A percentile compares a stretch with the other conserved stretches of the same genome.
Evolutionary conservation across 2,888 invertebrate species (phyloP).

Genomic region (Plagodis pulveraria): DNA sequence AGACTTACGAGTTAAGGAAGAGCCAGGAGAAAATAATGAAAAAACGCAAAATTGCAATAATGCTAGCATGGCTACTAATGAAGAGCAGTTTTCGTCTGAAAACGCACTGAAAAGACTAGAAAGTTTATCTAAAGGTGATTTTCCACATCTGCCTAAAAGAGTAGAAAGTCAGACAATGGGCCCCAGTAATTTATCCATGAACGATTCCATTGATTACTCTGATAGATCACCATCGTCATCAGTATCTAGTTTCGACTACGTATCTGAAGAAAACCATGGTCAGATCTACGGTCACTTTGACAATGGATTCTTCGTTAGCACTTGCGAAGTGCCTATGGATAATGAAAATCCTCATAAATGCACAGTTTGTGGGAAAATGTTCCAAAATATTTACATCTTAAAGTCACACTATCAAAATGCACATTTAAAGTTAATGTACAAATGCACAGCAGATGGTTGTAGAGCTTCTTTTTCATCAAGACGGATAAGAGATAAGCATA

Average conservation of each 20-base stretch:
- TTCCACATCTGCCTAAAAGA: constrained; percentile 79
- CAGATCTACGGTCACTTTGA: constrained; percentile 90
- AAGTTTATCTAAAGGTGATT: constrained; percentile 91
- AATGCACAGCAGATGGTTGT: constrained; percentile 97
- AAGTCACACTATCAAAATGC: constrained; percentile 98
- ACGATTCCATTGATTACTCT: constrained; percentile 70
- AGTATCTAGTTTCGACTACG: constrained; percentile 84
- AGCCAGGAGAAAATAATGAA: constrained; percentile 65
- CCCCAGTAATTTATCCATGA: constrained; percentile 69
- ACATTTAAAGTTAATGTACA: constrained; percentile 97
- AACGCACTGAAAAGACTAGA: constrained; percentile 91
- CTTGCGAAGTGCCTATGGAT: constrained; percentile 94
- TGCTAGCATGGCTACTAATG: constrained; percentile 39
- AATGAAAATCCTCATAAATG: constrained; percentile 96
- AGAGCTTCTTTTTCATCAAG: constrained; percentile 98
- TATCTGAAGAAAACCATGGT: constrained; percentile 86
- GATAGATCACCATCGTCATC: constrained; percentile 86
- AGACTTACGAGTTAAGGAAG: constrained; percentile 72
- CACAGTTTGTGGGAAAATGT: constrained; percentile 96
- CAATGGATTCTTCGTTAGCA: constrained; percentile 89
- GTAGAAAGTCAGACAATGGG: constrained; percentile 57
- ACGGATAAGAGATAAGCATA: constrained; percentile 95
- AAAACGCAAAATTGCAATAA: constrained; percentile 44
- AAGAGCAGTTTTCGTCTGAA: constrained; percentile 78
- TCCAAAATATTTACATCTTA: constrained; percentile 96